Conservation (phyloP, 2,797 vertebrate species). For the Neopelma chrysocephalum region DNA sequence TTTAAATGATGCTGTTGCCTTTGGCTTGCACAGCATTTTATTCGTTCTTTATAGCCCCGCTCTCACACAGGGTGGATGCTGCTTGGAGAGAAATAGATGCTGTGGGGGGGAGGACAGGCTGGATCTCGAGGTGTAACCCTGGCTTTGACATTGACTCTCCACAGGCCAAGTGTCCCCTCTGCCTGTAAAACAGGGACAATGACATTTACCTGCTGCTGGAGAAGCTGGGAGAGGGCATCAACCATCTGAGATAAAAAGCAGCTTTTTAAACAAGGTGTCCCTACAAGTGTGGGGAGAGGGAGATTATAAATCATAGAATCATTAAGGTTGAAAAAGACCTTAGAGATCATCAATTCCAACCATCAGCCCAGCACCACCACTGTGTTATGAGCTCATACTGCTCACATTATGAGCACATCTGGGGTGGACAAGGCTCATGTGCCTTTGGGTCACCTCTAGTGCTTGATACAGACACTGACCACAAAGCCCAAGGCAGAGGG, state of each 20-base stretch:
- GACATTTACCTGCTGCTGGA: background rate
- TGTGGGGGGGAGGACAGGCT: background rate
- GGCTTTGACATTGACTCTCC: background rate
- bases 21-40: slow-evolving; percentile 37
- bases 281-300: background rate
- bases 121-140: background rate
- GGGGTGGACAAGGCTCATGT: background rate
- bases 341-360: background rate
- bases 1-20: slow-evolving; percentile 19
- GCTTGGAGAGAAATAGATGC: slow-evolving; percentile 9
- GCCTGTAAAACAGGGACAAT: background rate
- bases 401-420: background rate
- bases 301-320: background rate
- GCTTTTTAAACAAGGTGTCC: background rate
- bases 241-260: background rate
- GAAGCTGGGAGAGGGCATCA: background rate
- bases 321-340: background rate
- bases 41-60: slow-evolving; percentile 22
- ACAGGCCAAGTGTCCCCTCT: background rate
- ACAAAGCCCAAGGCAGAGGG: background rate
- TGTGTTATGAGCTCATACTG: accelerated
- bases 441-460: background rate
- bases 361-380: background rate
- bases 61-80: background rate
- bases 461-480: background rate